These are phyloP conservation scores for Gymnobelideus leadbeateri DNA, from an alignment of 2,113 vertebrate species.

Conservation along the genomic window DNA sequence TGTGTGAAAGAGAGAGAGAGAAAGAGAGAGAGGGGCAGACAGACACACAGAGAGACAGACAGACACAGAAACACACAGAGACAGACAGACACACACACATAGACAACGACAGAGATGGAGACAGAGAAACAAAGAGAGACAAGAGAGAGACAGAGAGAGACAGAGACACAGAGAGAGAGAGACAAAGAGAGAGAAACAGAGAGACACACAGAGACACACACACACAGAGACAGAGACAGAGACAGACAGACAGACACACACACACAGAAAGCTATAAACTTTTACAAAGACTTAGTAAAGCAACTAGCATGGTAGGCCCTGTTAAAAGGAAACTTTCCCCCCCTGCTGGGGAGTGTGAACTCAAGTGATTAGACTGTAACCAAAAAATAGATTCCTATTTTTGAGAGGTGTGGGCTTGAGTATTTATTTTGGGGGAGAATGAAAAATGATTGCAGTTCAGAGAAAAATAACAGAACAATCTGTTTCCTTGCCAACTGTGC, in stretches of 20 bases:
- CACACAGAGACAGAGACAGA: not conserved
- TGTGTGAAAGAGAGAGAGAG: conserved; percentile 15
- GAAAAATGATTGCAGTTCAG: conserved; percentile 63
- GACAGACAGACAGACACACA: not conserved
- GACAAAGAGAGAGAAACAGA: no score
- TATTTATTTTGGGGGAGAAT: conserved; percentile 55
- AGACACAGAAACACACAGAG: not conserved
- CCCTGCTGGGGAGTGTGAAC: conserved; percentile 21
- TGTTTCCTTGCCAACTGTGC: conserved; percentile 60
- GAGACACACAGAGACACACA: not conserved
- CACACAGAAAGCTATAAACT: not conserved
- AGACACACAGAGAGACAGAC: not conserved
- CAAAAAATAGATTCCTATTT: conserved; percentile 62
- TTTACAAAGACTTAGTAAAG: conserved; percentile 12
- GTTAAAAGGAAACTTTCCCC: conserved; percentile 62
- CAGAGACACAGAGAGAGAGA: not conserved
- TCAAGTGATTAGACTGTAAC: conserved; percentile 67
- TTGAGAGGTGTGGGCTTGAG: conserved; percentile 57
- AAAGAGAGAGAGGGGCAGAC: not conserved
- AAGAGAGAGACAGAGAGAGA: not conserved
- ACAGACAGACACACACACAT: not conserved
- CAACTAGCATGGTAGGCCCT: not conserved
- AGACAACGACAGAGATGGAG: not conserved
- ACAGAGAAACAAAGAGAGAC: not conserved
- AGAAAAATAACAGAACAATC: conserved; percentile 65